Percentiles rank a stretch among this genome's conserved stretches.
These are phyloP conservation scores for Brachynemurus nebulosus DNA, from an alignment of 2,888 invertebrate genomes.

Conservation along the genomic window DNA sequence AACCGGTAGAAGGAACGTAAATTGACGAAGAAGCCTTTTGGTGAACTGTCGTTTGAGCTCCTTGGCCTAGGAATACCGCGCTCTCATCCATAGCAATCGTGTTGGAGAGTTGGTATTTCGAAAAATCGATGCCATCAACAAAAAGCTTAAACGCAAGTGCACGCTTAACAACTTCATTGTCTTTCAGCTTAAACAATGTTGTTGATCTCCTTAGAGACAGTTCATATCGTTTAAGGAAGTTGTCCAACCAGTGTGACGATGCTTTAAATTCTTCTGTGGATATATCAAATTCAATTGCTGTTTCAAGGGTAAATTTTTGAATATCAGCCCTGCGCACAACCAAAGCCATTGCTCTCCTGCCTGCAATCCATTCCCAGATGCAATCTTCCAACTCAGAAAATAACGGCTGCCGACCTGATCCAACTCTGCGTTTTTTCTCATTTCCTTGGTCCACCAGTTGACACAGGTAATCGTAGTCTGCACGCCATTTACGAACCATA, in stretches of 20 bases:
- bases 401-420: slow-evolving; percentile 15
- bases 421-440: slow-evolving; percentile 13
- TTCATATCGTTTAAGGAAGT: slow-evolving; percentile 13
- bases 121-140: slow-evolving; percentile 15
- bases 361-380: slow-evolving; percentile 13
- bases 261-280: slow-evolving; percentile 14
- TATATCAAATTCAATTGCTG: slow-evolving; percentile 6
- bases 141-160: slow-evolving; percentile 9
- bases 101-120: slow-evolving; percentile 13
- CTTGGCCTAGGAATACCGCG: slow-evolving; percentile 11
- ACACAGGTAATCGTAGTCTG: slow-evolving; percentile 13
- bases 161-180: slow-evolving; percentile 13
- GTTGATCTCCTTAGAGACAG: slow-evolving; percentile 14
- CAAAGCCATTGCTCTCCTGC: slow-evolving; percentile 11
- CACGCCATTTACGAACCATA: slow-evolving; percentile 8
- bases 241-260: slow-evolving; percentile 12
- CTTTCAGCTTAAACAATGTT: slow-evolving; percentile 12
- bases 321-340: slow-evolving; percentile 13
- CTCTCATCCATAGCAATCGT: slow-evolving; percentile 12
- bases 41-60: slow-evolving; percentile 14
- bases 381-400: slow-evolving; percentile 15
- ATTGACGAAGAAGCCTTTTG: slow-evolving; percentile 10
- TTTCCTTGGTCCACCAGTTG: slow-evolving; percentile 9
- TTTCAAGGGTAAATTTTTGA: slow-evolving; percentile 12
- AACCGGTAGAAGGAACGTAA: slow-evolving; percentile 11